Conservation (phyloP, 2,797 vertebrate genomes). For the Eidolon dupreanum region DNA sequence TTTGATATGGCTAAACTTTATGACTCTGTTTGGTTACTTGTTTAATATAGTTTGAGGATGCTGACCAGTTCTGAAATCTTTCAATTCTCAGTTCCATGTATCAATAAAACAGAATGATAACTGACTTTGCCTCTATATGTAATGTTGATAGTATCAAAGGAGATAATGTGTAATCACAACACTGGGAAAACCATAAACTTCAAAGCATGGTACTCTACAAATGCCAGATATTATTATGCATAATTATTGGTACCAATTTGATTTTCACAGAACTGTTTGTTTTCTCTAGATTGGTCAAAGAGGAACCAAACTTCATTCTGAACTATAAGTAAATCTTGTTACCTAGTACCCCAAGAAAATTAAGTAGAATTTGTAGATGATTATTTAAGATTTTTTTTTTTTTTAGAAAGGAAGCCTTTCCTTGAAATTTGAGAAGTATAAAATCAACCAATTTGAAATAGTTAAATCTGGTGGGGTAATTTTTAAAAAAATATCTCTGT, state of each 20-base stretch:
- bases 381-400: background rate
- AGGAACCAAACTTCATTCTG: background rate
- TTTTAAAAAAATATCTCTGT: background rate
- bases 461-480: background rate
- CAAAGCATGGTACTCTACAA: slow-evolving; percentile 4
- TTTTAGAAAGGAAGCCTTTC: background rate
- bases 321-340: background rate
- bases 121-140: background rate
- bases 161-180: background rate
- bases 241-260: background rate
- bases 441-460: slow-evolving; percentile 16
- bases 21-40: background rate
- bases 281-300: slow-evolving; percentile 4
- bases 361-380: background rate
- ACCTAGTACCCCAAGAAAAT: background rate
- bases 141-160: slow-evolving; percentile 36
- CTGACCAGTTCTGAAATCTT: background rate
- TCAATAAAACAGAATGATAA: background rate
- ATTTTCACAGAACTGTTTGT: slow-evolving; percentile 28
- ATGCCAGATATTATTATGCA: background rate
- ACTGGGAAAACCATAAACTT: background rate
- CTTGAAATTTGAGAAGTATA: background rate
- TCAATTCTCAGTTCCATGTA: background rate
- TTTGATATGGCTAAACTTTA: background rate
- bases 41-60: background rate